Percentiles rank a stretch among this genome's conserved stretches.
These are phyloP conservation scores for Eretmochelys imbricata DNA, from an alignment of 2,113 vertebrate genomes.

Conservation along the genomic window DNA sequence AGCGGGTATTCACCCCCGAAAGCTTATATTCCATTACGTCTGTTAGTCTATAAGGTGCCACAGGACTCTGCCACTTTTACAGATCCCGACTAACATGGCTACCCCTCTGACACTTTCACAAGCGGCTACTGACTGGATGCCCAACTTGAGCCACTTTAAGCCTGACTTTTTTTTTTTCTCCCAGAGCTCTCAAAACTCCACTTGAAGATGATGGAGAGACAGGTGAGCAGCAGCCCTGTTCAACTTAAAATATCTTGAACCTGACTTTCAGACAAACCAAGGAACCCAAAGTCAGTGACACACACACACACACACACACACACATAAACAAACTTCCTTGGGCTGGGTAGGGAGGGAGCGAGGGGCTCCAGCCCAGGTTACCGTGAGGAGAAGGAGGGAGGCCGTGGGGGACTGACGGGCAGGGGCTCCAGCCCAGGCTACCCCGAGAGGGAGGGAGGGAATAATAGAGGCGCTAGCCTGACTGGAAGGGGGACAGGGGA, in stretches of 20 bases:
- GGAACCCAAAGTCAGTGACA: neutral
- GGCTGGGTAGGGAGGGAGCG: neutral
- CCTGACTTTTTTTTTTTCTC: neutral
- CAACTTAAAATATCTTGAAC: too few species aligned
- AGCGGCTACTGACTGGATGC: neutral
- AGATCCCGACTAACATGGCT: too few species aligned
- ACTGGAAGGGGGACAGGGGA: neutral
- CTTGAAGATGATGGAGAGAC: too few species aligned
- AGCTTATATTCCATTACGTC: too few species aligned
- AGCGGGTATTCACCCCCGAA: too few species aligned
- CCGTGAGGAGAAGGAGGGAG: neutral
- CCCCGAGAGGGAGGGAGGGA: neutral
- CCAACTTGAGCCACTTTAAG: neutral
- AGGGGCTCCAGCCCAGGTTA: too few species aligned
- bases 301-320: too few species aligned
- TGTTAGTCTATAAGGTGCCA: too few species aligned
- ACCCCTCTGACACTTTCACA: neutral
- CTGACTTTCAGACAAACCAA: neutral
- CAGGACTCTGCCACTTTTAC: too few species aligned
- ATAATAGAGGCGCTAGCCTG: neutral
- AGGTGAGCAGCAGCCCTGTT: neutral
- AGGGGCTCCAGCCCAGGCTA: too few species aligned
- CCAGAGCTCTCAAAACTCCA: neutral
- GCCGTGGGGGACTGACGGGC: too few species aligned
- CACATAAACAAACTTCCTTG: too few species aligned